These are phyloP conservation scores for Pseudomyrmex sp. DNA, from an alignment of 1,140 invertebrate species.

Conservation along the genomic window DNA sequence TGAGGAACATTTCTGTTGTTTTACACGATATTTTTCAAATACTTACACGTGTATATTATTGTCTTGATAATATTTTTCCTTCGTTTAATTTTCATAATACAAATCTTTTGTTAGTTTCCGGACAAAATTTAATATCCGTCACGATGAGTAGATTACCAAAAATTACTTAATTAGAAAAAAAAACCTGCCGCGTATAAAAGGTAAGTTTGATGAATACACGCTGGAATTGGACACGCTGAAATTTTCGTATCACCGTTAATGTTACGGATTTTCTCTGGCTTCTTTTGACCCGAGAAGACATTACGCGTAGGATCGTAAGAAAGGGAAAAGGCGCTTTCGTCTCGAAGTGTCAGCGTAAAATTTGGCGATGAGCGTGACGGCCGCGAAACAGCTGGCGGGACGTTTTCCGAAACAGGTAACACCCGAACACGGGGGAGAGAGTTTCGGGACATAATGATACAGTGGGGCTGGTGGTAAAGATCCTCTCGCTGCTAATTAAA, in stretches of 20 bases:
- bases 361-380: constrained; percentile 41
- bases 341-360: constrained; percentile 46
- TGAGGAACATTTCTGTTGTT: not conserved
- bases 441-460: constrained; percentile 57
- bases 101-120: not conserved
- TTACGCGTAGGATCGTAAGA: not conserved
- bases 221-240: constrained; percentile 25
- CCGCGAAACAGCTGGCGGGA: constrained; percentile 50
- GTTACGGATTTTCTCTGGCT: constrained; percentile 14
- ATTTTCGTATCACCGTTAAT: constrained; percentile 13
- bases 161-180: not conserved
- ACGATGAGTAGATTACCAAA: not conserved
- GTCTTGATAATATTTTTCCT: not conserved
- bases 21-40: not conserved
- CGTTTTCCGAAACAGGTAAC: constrained; percentile 55
- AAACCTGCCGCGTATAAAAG: not conserved
- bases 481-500: constrained; percentile 81
- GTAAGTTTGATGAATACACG: not conserved
- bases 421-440: constrained; percentile 15
- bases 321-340: constrained; percentile 4
- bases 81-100: not conserved
- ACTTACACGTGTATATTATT: no score
- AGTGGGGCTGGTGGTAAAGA: constrained; percentile 72
- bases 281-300: constrained; percentile 19
- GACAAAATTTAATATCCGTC: not conserved